Base-by-base conservation (phyloP, 2,888 invertebrate genomes). In the Ceramica pisi region DNA sequence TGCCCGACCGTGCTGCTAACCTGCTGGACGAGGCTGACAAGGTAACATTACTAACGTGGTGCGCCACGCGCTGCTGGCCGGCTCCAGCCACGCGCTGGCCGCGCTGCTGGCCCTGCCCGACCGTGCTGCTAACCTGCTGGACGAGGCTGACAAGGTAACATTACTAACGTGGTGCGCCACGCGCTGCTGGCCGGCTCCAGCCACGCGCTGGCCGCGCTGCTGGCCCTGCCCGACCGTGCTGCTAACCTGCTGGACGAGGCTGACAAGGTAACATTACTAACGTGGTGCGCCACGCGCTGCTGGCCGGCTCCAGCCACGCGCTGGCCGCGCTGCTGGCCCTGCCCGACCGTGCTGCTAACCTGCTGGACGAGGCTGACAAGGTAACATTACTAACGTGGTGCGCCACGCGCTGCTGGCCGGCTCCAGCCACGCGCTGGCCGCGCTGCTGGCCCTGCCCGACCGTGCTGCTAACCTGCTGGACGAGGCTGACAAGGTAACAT, bases 181-280 rank as follows among this genome's bases (percentile, higher is more conserved):
- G 90, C 91, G 98, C 62, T 99, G 98, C 92, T 97, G 97, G 67
- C 94, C 96, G 67, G 97, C 97, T 78, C 99, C 98, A 89, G 97
- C 97, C 67, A 50, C 41, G 91, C 94, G 16, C 91, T 88, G 0
- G 92, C 97, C 26, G 97, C 97, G 67, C 97, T 97, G 85, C 97
- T 97, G 72, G 90, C 89, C 98, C 35, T 99, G 98, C 92, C 97
- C 0, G 87, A 66, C 97, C 75, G 79, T 97, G 98, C 89, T 97
- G 98, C 78, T 12, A 85, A 76, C 64, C 63, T 86, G 63, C 74
- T 86, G 26, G 82, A 79, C 26, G 82, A 85, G 14, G 41, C 68
- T 0, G 84, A 87, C 19, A 85, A 84, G 86, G 88, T 88, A 51
- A 50, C n/a, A n/a, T n/a, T n/a, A n/a, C n/a, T n/a, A n/a, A n/a